Base-by-base conservation (phyloP, 2,797 vertebrate species). In the Myotis pilosus region DNA sequence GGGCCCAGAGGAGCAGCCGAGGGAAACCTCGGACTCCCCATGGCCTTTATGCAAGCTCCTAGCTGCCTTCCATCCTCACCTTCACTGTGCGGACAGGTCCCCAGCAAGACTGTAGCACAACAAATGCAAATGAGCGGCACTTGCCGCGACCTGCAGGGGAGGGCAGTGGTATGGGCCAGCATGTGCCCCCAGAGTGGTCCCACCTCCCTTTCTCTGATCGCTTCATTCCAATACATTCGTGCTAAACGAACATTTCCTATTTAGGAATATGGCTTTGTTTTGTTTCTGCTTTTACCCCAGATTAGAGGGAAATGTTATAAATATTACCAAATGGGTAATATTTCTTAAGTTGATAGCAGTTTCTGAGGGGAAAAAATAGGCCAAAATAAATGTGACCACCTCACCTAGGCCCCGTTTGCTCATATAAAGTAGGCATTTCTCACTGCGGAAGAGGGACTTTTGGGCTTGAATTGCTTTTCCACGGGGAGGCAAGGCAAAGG, bases 121-220 rank as follows among this genome's bases (percentile, higher is more conserved):
- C 98, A 98, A 97, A 98, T 99, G 99, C 98, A 99, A 99, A 99
- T 98, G 98, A 99, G 98, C 97, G 98, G 97, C 98, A 97, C 98
- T 98, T 98, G 98, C 98, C 98, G 98, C 98, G 98, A 98, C 98
- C 98, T 98, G 99, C 98, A 99, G 96, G 98, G 98, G 98, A 97
- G 98, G 98, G 98, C 98, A 98, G 97, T 98, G 98, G 98, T 98
- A 98, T 98, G 98, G 98, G 96, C 96, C 95, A 97, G 97, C 97
- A 98, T 95, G 92, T 98, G 98, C 98, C 97, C 96, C 95, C 98
- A 98, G 98, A 98, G 98, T 98, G 98, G 98, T 97, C 97, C 98
- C 98, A 4, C 95, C 94, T 97, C 90, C 82, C 11, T 94, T 95
- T 95, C 97, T 94, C 97, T 79, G 96, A 96, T 97, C 83, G 95